These are phyloP conservation scores for Gymnocephalus cernua DNA, from an alignment of 2,113 vertebrate species.

Conservation along the genomic window DNA sequence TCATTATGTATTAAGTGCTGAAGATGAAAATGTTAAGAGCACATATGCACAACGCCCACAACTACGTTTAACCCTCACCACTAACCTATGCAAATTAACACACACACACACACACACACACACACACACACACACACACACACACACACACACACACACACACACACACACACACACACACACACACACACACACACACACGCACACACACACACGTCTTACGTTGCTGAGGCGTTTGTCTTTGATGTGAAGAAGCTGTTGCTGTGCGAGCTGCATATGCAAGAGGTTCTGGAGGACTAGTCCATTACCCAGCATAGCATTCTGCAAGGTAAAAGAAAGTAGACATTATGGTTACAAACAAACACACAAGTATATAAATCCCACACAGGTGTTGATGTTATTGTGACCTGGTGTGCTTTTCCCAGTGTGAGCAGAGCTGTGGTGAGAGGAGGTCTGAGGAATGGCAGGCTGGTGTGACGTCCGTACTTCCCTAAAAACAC, in stretches of 20 bases:
- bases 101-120: constrained; percentile 6
- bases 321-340: constrained; percentile 78
- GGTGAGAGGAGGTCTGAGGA: constrained; percentile 89
- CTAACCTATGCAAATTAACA: constrained; percentile 32
- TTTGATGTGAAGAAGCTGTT: constrained; percentile 92
- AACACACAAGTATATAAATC: not conserved
- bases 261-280: constrained; percentile 90
- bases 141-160: constrained; percentile 18
- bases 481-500: constrained; percentile 87
- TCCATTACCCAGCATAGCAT: constrained; percentile 86
- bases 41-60: not conserved
- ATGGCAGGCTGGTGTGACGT: constrained; percentile 86
- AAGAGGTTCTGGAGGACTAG: constrained; percentile 92
- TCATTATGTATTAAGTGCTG: constrained; percentile 35
- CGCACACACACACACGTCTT: constrained; percentile 61
- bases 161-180: not conserved
- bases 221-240: constrained; percentile 90
- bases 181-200: constrained; percentile 21
- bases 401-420: constrained; percentile 93
- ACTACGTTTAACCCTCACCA: not conserved
- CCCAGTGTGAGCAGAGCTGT: constrained; percentile 91
- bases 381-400: constrained; percentile 8
- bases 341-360: not conserved
- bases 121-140: constrained; percentile 22
- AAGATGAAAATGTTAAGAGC: constrained; percentile 26